phyloP scores from a whole-genome alignment of 2,797 vertebrate species.

The Sphenopsis melanotis region DNA sequence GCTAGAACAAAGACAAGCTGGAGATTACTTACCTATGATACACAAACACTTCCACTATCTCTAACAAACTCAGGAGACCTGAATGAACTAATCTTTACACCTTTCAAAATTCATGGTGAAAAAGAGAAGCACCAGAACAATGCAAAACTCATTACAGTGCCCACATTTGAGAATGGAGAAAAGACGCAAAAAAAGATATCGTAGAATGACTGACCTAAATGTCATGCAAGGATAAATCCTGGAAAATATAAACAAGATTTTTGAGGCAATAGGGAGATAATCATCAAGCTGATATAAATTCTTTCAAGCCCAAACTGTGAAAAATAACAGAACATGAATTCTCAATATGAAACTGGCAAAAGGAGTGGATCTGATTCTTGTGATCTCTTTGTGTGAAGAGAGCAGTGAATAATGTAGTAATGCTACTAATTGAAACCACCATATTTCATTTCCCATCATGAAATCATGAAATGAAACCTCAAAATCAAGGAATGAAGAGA shows the following conservation, averaged over 20 bases:
- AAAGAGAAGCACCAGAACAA: background rate
- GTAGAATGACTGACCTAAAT: background rate
- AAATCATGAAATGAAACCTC: fast-evolving
- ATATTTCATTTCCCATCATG: background rate
- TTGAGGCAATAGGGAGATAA: background rate
- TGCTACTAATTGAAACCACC: background rate
- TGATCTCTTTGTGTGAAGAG: background rate
- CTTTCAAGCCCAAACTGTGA: background rate
- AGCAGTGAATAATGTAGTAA: background rate
- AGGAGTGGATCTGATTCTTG: background rate
- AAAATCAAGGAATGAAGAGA: background rate
- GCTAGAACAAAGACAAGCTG: background rate
- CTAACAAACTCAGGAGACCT: background rate
- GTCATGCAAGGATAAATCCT: background rate
- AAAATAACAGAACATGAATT: background rate
- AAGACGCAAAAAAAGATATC: fast-evolving
- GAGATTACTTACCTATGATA: background rate
- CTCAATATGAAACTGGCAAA: background rate
- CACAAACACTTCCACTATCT: background rate
- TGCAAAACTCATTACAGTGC: background rate
- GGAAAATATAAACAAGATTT: background rate
- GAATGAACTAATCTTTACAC: background rate
- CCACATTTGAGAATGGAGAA: background rate
- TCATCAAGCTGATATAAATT: background rate
- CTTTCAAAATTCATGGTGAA: background rate